These are phyloP conservation scores for Contarinia nasturtii DNA, from an alignment of 1,140 invertebrate genomes.

Conservation along the genomic window DNA sequence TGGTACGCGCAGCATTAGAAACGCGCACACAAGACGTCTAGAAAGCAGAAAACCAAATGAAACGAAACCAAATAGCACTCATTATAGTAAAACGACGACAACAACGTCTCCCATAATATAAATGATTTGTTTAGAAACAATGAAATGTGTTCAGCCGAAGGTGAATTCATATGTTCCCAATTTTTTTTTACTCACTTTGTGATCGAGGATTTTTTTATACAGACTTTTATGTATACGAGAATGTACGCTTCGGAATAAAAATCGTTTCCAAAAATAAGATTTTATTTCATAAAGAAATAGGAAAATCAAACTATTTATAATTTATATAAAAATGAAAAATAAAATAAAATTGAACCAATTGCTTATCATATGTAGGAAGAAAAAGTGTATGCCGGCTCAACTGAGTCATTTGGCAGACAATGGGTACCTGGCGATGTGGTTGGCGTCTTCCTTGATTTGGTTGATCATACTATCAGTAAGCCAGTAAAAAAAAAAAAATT, in stretches of 20 bases:
- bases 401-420: constrained; percentile 85
- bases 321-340: not conserved
- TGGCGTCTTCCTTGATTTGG: constrained; percentile 88
- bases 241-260: too few relatives aligned
- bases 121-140: constrained; percentile 1
- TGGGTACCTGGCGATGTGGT: constrained; percentile 89
- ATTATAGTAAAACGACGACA: too few relatives aligned
- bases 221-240: too few relatives aligned
- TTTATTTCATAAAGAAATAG: too few relatives aligned
- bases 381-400: constrained; percentile 74
- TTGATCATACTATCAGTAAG: constrained; percentile 94
- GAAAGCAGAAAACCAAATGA: too few relatives aligned
- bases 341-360: not conserved
- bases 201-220: too few relatives aligned
- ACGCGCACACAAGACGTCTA: too few relatives aligned
- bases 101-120: not conserved
- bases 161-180: constrained; percentile 10
- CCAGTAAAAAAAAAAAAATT: constrained; percentile 7
- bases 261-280: too few relatives aligned
- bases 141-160: constrained; percentile 16
- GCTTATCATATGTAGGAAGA: constrained; percentile 53
- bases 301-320: too few relatives aligned
- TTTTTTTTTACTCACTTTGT: constrained; percentile 30
- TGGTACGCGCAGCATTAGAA: too few relatives aligned
- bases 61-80: too few relatives aligned